Percentiles rank a stretch among this genome's conserved stretches.
Conservation (phyloP, 2,113 vertebrate species). For the Tragelaphus strepsiceros region DNA sequence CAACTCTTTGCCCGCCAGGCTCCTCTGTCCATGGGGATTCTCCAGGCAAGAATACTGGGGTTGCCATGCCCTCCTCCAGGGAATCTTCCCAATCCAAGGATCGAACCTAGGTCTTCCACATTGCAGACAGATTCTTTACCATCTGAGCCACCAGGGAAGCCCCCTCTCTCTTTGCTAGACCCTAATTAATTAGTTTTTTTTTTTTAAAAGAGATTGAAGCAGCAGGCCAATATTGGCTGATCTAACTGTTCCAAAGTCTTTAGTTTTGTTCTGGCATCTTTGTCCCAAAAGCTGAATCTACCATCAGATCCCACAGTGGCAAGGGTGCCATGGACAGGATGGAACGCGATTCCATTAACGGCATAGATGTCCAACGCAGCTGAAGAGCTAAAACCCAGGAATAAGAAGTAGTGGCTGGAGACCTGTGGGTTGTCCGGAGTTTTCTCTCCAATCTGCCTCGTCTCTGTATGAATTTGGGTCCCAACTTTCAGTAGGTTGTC, state of each 20-base stretch:
- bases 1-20: background rate
- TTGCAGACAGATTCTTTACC: background rate
- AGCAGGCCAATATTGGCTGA: constrained; percentile 96
- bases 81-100: background rate
- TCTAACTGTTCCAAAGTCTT: constrained; percentile 97
- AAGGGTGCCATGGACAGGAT: constrained; percentile 93
- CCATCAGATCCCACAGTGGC: too few species aligned
- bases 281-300: constrained; percentile 78
- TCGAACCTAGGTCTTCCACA: background rate
- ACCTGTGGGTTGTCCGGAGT: background rate
- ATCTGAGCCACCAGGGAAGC: background rate
- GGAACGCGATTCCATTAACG: constrained; percentile 98
- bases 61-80: background rate
- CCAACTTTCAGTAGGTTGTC: constrained; percentile 39
- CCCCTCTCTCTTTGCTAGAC: background rate
- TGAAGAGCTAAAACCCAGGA: constrained; percentile 97
- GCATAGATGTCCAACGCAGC: constrained; percentile 83
- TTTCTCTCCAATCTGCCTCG: constrained; percentile 50
- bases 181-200: background rate
- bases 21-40: background rate
- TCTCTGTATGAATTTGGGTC: constrained; percentile 26
- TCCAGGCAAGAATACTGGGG: background rate
- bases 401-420: constrained; percentile 94
- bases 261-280: constrained; percentile 97
- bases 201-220: constrained; percentile 84